These are phyloP conservation scores for Alcedo atthis DNA, from an alignment of 2,797 vertebrate genomes.

Conservation along the genomic window DNA sequence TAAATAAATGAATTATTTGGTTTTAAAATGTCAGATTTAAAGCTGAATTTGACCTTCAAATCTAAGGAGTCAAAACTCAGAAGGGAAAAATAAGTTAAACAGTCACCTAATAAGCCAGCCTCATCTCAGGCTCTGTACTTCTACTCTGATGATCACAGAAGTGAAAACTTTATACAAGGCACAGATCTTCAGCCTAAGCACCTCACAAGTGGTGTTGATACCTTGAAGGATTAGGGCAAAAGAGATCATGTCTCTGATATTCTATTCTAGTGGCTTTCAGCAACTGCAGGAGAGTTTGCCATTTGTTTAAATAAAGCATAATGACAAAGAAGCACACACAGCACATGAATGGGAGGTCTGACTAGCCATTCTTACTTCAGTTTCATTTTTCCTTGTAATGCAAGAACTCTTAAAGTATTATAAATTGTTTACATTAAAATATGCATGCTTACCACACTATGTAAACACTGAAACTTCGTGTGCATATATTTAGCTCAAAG, in stretches of 20 bases:
- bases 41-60: conserved; percentile 20
- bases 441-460: conserved; percentile 3
- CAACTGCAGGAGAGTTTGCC: conserved; percentile 5
- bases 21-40: conserved; percentile 31
- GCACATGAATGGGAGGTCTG: neutral
- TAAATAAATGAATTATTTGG: conserved; percentile 27
- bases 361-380: conserved; percentile 6
- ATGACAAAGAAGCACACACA: neutral
- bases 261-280: neutral
- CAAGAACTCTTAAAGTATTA: neutral
- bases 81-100: conserved; percentile 4
- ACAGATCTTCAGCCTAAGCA: neutral
- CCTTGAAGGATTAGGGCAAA: conserved; percentile 16
- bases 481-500: conserved; percentile 46
- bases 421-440: conserved; percentile 32
- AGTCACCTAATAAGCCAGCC: neutral
- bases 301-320: neutral
- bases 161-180: neutral
- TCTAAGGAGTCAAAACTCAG: conserved; percentile 27
- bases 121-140: neutral
- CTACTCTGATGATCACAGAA: neutral
- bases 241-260: conserved; percentile 15
- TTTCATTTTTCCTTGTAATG: neutral
- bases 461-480: conserved; percentile 10
- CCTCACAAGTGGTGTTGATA: neutral